phyloP scores from a whole-genome alignment of 1,140 invertebrate species.

The Drosophila rhopaloa region DNA sequence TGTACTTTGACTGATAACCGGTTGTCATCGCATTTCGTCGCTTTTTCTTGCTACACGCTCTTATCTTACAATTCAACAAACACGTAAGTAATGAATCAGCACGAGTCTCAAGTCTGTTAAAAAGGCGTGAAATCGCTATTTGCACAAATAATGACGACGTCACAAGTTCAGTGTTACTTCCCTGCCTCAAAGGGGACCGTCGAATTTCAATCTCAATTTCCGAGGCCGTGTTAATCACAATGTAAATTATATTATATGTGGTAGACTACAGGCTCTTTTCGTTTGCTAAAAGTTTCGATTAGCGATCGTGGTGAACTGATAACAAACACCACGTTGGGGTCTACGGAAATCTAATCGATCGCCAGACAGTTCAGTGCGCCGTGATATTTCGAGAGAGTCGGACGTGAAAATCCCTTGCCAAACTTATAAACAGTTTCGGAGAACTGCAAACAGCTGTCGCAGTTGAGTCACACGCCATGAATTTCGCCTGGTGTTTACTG shows the following conservation, averaged over 20 bases:
- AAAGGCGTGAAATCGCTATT: slow-evolving; percentile 47
- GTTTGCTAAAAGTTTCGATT: slow-evolving; percentile 37
- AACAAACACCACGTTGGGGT: slow-evolving; percentile 11
- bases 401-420: slow-evolving; percentile 21
- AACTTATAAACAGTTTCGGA: slow-evolving; percentile 13
- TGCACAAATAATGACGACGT: slow-evolving; percentile 38
- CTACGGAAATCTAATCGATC: slow-evolving; percentile 10
- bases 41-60: slow-evolving; percentile 5
- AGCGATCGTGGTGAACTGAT: slow-evolving; percentile 49
- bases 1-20: background rate
- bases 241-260: slow-evolving; percentile 30
- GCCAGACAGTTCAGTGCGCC: slow-evolving; percentile 29
- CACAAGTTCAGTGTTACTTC: slow-evolving; percentile 17
- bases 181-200: slow-evolving; percentile 5
- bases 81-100: slow-evolving; percentile 14
- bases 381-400: slow-evolving; percentile 37
- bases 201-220: slow-evolving; percentile 16
- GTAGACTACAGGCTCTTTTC: slow-evolving; percentile 2
- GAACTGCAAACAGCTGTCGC: slow-evolving; percentile 19
- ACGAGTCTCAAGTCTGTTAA: background rate
- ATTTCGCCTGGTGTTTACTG: slow-evolving; percentile 7
- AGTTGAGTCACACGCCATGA: slow-evolving; percentile 62
- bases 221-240: slow-evolving; percentile 40
- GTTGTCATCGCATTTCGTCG: background rate
- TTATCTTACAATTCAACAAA: slow-evolving; percentile 1